Base-by-base conservation (phyloP, 2,797 vertebrate genomes). In the Sitta carolinensis region DNA sequence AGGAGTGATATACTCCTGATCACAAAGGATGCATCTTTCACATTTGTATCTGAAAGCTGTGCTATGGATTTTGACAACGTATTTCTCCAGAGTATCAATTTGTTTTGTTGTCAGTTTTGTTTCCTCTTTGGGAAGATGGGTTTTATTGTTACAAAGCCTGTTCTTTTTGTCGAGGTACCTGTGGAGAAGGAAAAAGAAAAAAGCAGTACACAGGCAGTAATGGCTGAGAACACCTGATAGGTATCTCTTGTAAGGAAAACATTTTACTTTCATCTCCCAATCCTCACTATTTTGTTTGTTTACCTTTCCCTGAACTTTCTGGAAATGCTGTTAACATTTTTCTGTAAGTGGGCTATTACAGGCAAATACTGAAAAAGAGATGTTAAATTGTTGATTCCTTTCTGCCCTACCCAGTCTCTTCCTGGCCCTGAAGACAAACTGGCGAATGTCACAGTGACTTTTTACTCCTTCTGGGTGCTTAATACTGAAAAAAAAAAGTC, bases 61-160 rank as follows among this genome's bases (percentile, higher is more conserved):
- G 21, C 34, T 76, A 11, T 50, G 70, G 67, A 61, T 92, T 84
- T 93, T 85, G 84, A 74, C 52, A 79, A 51, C 13, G 7, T n/a
- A 30, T 81, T 86, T 93, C 70, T 88, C 59, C 63, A 67, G 57
- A 67, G 45, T 48, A 82, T 34, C 15, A 45, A 8, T 32, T 74
- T 84, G 66, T 85, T 89, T 87, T 68, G 30, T 32, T 57, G 34
- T 51, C 66, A 36, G 16, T 2, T 34, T 73, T 76, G 61, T n/a
- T 9, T 79, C 13, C 30, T 34, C 42, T 80, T 59, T 64, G 63
- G 50, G 29, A 64, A 93, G 34, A 34, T 10, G 50, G 34, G 7
- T 72, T 83, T 95, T 92, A 68, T 87, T 93, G n/a, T 89, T 74
- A 43, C 16, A 84, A 92, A 94, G 25, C 34, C 18, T 70, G 48